phyloP scores from a whole-genome alignment of 1,140 invertebrate genomes.

The Drosophila dunni region DNA sequence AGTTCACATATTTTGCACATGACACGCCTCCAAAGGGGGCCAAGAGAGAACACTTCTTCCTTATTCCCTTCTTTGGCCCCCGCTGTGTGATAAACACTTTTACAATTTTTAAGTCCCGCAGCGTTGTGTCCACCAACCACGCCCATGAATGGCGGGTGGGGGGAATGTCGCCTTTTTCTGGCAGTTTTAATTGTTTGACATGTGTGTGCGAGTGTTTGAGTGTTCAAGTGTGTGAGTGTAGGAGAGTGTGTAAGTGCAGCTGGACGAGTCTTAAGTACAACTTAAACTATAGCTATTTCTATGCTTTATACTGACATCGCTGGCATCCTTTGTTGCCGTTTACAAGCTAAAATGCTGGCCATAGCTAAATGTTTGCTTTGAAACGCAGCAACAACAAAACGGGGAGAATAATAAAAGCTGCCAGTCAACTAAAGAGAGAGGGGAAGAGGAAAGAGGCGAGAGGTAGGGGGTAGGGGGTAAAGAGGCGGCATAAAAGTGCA shows the following conservation, averaged over 20 bases:
- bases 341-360: constrained; percentile 23
- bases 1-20: constrained; percentile 19
- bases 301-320: constrained; percentile 1
- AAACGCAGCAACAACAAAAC: constrained; percentile 17
- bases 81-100: constrained; percentile 39
- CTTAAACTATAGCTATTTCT: constrained; percentile 36
- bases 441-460: no score
- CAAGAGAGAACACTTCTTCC: not conserved
- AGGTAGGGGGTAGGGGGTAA: not conserved
- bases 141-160: not conserved
- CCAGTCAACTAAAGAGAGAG: constrained; percentile 19
- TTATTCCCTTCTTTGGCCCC: not conserved
- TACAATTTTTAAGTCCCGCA: constrained; percentile 23
- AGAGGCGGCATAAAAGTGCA: constrained; percentile 35
- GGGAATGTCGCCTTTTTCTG: constrained; percentile 12
- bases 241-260: not conserved
- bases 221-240: not conserved
- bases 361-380: constrained; percentile 34
- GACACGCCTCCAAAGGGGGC: not conserved
- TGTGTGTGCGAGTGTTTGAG: not conserved
- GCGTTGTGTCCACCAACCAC: not conserved
- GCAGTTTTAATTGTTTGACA: constrained; percentile 39
- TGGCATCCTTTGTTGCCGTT: constrained; percentile 14
- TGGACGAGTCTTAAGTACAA: constrained; percentile 54
- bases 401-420: constrained; percentile 22